phyloP scores from a whole-genome alignment of 2,888 invertebrate genomes.

The Orthosia gracilis region DNA sequence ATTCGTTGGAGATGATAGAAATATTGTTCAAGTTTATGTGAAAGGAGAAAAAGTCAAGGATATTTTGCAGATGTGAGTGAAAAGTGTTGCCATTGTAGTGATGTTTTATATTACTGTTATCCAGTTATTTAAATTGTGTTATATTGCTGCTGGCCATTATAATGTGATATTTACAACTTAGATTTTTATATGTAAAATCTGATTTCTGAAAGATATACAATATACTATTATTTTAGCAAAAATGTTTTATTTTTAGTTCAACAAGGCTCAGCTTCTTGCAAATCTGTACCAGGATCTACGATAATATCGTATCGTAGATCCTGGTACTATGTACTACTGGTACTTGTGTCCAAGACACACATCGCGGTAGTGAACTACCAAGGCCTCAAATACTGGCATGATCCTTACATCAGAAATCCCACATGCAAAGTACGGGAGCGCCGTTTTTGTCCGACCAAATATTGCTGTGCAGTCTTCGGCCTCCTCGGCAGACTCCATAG shows the following conservation, averaged over 20 bases:
- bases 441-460: too few species aligned
- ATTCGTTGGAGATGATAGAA: constrained; percentile 96
- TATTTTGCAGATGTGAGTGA: constrained; percentile 28
- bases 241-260: not conserved
- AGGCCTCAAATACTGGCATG: too few species aligned
- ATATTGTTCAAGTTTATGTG: constrained; percentile 94
- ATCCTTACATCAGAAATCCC: too few species aligned
- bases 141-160: not conserved
- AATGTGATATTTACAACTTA: constrained; percentile 25
- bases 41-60: constrained; percentile 90
- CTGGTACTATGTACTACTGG: too few species aligned
- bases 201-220: not conserved
- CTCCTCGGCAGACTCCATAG: too few species aligned
- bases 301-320: too few species aligned
- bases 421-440: too few species aligned
- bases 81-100: not conserved
- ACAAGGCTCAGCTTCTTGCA: too few species aligned
- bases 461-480: too few species aligned
- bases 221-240: not conserved
- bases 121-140: not conserved
- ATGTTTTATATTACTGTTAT: constrained; percentile 1
- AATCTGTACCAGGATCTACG: too few species aligned
- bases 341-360: too few species aligned
- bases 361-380: too few species aligned
- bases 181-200: constrained; percentile 1